Percentiles rank a stretch among this genome's conserved stretches.
Evolutionary conservation across 2,797 vertebrate species (phyloP).

Genomic region (Rhyacichthys aspro): DNA sequence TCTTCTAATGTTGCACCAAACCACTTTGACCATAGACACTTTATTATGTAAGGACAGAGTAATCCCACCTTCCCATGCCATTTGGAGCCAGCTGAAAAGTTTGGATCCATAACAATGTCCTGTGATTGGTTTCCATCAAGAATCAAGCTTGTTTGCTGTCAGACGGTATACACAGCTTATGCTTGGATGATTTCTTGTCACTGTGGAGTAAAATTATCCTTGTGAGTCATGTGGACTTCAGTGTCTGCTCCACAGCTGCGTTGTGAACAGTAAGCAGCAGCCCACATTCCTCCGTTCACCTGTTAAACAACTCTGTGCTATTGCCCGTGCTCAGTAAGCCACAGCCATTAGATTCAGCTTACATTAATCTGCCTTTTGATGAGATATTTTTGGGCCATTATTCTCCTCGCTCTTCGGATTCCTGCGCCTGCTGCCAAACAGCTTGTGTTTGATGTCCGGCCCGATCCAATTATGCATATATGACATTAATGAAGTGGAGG

Average conservation of each 20-base stretch:
- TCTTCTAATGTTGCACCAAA: neutral
- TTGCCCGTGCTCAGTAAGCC: conserved; percentile 63
- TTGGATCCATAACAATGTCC: neutral
- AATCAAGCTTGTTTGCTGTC: no score
- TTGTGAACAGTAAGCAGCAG: conserved; percentile 45
- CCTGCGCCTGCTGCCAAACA: conserved; percentile 64
- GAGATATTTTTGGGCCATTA: conserved; percentile 66
- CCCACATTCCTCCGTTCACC: conserved; percentile 65
- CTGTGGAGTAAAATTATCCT: conserved; percentile 13
- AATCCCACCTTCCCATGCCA: neutral
- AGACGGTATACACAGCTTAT: neutral
- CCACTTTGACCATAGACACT: neutral
- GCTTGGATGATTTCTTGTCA: neutral
- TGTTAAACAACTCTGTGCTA: conserved; percentile 55
- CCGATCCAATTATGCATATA: conserved; percentile 54
- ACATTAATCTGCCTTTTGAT: conserved; percentile 73
- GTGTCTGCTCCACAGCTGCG: conserved; percentile 56
- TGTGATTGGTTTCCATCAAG: neutral
- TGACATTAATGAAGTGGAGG: conserved; percentile 46
- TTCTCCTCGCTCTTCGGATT: conserved; percentile 61
- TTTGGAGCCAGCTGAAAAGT: neutral
- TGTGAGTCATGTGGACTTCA: conserved; percentile 41
- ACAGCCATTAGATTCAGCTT: conserved; percentile 62
- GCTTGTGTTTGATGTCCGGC: conserved; percentile 68
- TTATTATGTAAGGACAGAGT: no score